Evolutionary conservation across 2,888 invertebrate species (phyloP).

Genomic region (Cantharis rustica): DNA sequence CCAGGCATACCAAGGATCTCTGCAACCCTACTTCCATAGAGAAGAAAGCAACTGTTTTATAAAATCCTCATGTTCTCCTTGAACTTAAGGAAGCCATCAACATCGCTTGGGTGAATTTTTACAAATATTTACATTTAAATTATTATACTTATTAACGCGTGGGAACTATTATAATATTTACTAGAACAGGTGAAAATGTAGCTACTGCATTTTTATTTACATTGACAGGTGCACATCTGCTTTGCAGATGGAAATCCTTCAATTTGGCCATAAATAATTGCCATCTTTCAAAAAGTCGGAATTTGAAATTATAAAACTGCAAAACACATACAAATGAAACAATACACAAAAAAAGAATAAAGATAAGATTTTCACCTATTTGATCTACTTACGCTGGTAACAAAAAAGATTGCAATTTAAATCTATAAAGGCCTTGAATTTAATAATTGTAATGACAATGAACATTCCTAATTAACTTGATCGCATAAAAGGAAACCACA

Average conservation of each 20-base stretch:
- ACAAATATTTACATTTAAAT: background rate
- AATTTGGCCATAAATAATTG: background rate
- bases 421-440: background rate
- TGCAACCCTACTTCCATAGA: no score
- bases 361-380: background rate
- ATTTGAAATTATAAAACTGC: background rate
- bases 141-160: background rate
- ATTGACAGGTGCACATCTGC: background rate
- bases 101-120: background rate
- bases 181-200: background rate
- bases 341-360: background rate
- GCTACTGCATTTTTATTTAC: background rate
- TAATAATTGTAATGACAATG: slow-evolving; percentile 1
- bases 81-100: background rate
- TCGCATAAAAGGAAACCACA: background rate
- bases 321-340: background rate
- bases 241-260: background rate
- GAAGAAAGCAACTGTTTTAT: background rate
- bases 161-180: background rate
- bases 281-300: background rate
- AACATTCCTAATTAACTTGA: background rate
- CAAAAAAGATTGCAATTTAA: background rate
- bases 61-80: background rate
- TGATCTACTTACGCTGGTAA: background rate
- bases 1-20: no score